A percentile compares a stretch with the other conserved stretches of the same genome.
These are phyloP conservation scores for Ochotona princeps DNA, from an alignment of 2,113 vertebrate species.

Conservation along the genomic window DNA sequence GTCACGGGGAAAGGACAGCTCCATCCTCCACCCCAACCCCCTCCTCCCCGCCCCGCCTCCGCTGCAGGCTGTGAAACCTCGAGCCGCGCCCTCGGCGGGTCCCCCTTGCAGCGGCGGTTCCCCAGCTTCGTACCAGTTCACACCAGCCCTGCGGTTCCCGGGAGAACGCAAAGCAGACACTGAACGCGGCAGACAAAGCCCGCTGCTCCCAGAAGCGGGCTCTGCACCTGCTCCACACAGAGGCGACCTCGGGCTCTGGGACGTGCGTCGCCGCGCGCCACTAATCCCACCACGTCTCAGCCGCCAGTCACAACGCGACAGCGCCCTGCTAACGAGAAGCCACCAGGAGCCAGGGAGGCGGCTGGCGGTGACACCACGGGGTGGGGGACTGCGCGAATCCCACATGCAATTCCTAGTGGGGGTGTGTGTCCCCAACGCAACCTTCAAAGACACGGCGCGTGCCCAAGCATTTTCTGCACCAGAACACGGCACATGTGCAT, in stretches of 20 bases:
- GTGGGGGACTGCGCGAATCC: neutral
- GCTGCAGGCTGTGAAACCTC: neutral
- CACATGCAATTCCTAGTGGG: neutral
- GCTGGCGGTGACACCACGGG: neutral
- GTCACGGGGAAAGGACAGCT: constrained; percentile 12
- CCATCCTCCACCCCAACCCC: no score
- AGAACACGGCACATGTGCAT: neutral
- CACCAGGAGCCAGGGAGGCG: neutral
- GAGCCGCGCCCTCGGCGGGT: neutral
- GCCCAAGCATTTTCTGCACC: constrained; percentile 46
- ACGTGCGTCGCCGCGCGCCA: neutral
- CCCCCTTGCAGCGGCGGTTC: neutral
- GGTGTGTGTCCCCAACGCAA: neutral
- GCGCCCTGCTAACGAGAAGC: neutral
- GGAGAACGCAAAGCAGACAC: no score
- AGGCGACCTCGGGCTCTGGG: neutral
- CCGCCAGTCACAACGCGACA: neutral
- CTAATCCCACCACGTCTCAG: neutral
- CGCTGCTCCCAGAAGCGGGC: neutral
- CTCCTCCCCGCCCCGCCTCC: neutral
- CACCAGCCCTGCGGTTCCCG: neutral
- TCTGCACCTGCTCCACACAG: neutral
- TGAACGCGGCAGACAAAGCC: constrained; percentile 70
- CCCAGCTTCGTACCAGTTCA: neutral
- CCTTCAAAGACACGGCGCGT: neutral